Evolutionary conservation across 2,797 vertebrate genomes (phyloP).

Genomic region (Alfaro cultratus): DNA sequence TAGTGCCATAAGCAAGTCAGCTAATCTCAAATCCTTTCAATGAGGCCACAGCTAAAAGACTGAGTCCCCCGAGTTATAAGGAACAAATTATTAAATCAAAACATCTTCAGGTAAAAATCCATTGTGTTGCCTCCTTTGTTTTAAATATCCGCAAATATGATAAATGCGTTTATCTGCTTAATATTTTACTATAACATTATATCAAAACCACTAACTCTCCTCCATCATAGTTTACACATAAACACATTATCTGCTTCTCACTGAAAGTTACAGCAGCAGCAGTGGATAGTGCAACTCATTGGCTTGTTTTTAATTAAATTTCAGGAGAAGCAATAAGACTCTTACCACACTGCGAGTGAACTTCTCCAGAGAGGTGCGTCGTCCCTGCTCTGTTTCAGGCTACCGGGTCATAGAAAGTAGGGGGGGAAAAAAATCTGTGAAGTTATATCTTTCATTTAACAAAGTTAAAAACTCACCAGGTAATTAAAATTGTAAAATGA

Average conservation of each 20-base stretch:
- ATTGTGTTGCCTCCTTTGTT: not conserved
- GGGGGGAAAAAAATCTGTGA: not conserved
- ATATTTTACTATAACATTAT: not conserved
- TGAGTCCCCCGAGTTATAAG: conserved; percentile 2
- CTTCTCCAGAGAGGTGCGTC: conserved; percentile 99
- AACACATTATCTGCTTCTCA: not conserved
- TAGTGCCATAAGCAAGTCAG: conserved; percentile 20
- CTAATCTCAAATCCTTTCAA: conserved; percentile 10
- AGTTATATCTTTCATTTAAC: not conserved
- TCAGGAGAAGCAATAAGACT: conserved; percentile 29
- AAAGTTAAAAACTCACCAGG: not conserved
- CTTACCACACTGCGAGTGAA: conserved; percentile 99
- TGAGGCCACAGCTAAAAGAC: conserved; percentile 6
- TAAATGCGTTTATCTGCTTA: not conserved
- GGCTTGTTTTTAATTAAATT: conserved; percentile 3
- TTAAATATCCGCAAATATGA: not conserved
- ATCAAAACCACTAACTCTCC: not conserved
- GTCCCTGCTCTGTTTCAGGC: conserved; percentile 95
- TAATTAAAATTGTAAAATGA: not conserved
- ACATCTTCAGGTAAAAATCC: not conserved
- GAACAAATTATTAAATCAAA: not conserved
- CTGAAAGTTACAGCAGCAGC: not conserved
- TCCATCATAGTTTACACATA: not conserved
- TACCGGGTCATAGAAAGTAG: conserved; percentile 56
- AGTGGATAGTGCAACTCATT: not conserved